Percentiles rank a stretch among this genome's conserved stretches.
These are phyloP conservation scores for Microcebus tavaratra DNA, from an alignment of 2,113 vertebrate genomes.

Conservation along the genomic window DNA sequence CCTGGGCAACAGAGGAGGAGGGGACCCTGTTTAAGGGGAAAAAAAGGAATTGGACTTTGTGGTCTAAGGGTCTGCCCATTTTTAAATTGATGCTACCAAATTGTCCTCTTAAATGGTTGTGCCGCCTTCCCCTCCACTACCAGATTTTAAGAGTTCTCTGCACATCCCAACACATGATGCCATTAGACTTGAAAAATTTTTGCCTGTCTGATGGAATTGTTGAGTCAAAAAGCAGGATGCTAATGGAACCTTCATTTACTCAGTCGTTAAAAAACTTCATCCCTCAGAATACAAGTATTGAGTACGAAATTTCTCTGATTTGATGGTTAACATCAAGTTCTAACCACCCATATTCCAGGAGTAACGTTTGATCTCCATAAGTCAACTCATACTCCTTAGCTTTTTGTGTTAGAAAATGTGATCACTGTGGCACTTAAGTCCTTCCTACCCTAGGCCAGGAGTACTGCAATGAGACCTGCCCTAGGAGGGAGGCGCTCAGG, in stretches of 20 bases:
- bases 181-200: neutral
- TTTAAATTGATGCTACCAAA: neutral
- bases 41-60: neutral
- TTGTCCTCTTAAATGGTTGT: neutral
- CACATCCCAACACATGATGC: neutral
- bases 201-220: neutral
- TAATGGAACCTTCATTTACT: neutral
- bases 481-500: neutral
- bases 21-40: too few species aligned
- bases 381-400: neutral
- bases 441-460: neutral
- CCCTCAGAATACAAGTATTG: neutral
- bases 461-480: neutral
- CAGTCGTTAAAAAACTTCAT: neutral
- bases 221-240: neutral
- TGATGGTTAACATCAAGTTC: neutral
- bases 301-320: neutral
- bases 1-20: too few species aligned
- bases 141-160: neutral
- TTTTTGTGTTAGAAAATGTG: constrained; percentile 21
- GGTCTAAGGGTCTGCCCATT: neutral
- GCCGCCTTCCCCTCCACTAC: neutral
- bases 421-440: neutral
- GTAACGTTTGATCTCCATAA: neutral
- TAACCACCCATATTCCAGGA: neutral